Conservation (phyloP, 2,888 invertebrate species). For the Ferrisia virgata region DNA sequence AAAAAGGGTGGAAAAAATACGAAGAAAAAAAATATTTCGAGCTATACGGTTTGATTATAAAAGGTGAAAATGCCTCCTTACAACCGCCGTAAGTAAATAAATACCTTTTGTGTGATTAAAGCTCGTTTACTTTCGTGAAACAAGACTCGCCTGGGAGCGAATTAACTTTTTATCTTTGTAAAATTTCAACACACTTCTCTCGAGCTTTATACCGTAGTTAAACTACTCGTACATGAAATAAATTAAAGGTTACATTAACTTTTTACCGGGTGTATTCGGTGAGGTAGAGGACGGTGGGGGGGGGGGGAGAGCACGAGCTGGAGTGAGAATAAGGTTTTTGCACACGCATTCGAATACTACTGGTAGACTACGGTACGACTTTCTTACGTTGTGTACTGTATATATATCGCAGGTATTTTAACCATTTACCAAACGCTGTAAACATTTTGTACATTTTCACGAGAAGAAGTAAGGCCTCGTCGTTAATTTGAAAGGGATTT, state of each 20-base stretch:
- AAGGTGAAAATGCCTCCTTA: background rate
- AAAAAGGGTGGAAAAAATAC: background rate
- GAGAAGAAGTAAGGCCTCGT: background rate
- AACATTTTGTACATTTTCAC: background rate
- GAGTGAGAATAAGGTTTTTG: background rate
- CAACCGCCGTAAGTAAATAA: slow-evolving; percentile 1
- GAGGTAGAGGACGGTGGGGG: no score
- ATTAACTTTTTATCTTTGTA: slow-evolving; percentile 22
- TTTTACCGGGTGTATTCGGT: background rate
- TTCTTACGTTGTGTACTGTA: no score
- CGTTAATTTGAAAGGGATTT: slow-evolving; percentile 40
- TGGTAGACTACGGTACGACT: background rate
- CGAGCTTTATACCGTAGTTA: background rate
- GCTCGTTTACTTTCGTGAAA: slow-evolving; percentile 5
- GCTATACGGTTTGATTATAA: background rate
- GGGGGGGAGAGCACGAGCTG: no score
- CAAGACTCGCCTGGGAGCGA: slow-evolving; percentile 5
- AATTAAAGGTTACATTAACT: background rate
- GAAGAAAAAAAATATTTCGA: background rate
- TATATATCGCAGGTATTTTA: no score
- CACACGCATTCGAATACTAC: background rate
- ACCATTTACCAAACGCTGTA: background rate
- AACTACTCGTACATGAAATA: slow-evolving; percentile 22
- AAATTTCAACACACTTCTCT: slow-evolving; percentile 15
- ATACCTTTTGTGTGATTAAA: slow-evolving; percentile 8